A percentile compares a stretch with the other conserved stretches of the same genome.
Evolutionary conservation across 2,797 vertebrate genomes (phyloP).

Genomic region (Valencia hispanica): DNA sequence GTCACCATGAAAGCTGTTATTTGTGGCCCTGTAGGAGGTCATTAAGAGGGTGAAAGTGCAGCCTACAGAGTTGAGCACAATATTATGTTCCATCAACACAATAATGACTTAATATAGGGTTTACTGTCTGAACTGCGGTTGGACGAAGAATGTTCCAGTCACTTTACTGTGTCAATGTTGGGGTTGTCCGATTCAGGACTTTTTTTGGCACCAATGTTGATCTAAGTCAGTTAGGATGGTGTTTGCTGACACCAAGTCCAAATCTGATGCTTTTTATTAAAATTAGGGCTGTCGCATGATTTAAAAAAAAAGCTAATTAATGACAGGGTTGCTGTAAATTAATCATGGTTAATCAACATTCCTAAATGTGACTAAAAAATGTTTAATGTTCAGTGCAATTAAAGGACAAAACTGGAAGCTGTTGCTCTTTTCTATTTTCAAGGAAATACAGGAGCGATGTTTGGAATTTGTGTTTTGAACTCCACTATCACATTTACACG

Average conservation of each 20-base stretch:
- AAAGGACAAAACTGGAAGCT: too few relatives aligned
- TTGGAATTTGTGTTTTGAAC: too few relatives aligned
- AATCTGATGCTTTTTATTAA: background rate
- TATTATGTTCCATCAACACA: conserved; percentile 47
- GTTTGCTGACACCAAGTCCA: background rate
- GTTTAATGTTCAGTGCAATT: too few relatives aligned
- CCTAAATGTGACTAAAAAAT: too few relatives aligned
- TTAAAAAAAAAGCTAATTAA: too few relatives aligned
- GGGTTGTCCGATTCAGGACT: background rate
- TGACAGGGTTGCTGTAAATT: too few relatives aligned
- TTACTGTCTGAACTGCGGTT: conserved; percentile 7
- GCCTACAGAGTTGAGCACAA: conserved; percentile 20
- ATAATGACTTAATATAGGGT: conserved; percentile 22
- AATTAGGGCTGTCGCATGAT: too few relatives aligned
- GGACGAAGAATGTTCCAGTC: background rate
- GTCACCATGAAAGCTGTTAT: conserved; percentile 53
- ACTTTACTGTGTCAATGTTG: background rate
- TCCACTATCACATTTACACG: too few relatives aligned
- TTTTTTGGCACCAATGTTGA: background rate
- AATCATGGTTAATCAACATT: background rate
- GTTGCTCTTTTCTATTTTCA: too few relatives aligned
- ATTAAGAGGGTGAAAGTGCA: conserved; percentile 42
- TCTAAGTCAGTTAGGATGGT: background rate
- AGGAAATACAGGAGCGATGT: too few relatives aligned
- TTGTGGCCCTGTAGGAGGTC: conserved; percentile 30